phyloP scores from a whole-genome alignment of 2,888 invertebrate genomes.

The Pollenia angustigena region DNA sequence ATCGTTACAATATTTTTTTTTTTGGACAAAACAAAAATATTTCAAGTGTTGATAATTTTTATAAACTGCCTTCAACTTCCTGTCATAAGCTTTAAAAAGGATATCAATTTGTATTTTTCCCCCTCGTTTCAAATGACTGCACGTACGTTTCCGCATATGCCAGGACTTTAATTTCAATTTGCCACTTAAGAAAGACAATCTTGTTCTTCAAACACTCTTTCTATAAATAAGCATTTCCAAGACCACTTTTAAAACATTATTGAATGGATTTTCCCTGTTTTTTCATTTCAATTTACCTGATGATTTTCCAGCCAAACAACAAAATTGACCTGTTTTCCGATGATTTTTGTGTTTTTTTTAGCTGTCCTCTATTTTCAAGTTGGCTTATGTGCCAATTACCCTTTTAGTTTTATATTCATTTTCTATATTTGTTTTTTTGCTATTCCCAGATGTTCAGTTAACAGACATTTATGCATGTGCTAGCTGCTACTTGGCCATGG shows the following conservation, averaged over 20 bases:
- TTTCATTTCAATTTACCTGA: conserved; percentile 60
- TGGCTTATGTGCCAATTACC: conserved; percentile 44
- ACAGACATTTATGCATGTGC: conserved; percentile 6
- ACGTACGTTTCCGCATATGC: neutral
- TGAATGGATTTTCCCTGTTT: conserved; percentile 18
- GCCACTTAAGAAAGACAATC: neutral
- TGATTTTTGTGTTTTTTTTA: neutral
- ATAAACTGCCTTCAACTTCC: neutral
- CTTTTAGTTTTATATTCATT: conserved; percentile 37
- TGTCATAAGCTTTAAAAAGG: neutral
- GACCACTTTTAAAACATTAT: conserved; percentile 34
- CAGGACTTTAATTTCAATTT: conserved; percentile 5
- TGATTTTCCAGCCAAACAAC: conserved; percentile 21
- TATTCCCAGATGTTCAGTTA: conserved; percentile 55
- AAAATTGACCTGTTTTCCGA: conserved; percentile 38
- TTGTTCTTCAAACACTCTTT: neutral
- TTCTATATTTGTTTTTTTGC: neutral
- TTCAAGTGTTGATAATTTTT: no score
- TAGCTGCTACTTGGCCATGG: neutral
- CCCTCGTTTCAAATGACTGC: neutral
- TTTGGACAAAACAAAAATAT: no score
- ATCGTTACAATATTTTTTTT: no score
- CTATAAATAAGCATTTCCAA: conserved; percentile 21
- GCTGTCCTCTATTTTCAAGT: neutral
- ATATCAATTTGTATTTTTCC: no score